phyloP scores from a whole-genome alignment of 2,888 invertebrate genomes.

The Drosophila borborema region DNA sequence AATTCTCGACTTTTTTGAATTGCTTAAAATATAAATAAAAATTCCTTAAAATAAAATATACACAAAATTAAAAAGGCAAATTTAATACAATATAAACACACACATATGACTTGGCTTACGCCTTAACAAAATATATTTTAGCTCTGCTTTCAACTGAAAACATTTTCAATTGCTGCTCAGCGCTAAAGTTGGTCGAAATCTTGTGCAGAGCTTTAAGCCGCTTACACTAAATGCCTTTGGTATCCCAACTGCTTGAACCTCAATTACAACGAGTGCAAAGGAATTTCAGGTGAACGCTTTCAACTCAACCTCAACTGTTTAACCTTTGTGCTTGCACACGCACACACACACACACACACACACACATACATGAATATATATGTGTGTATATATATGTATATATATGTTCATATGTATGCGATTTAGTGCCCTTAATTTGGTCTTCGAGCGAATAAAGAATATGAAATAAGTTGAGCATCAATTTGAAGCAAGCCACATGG shows the following conservation, averaged over 20 bases:
- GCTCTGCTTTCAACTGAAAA: neutral
- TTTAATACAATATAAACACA: neutral
- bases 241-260: neutral
- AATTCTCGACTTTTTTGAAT: neutral
- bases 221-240: slow-evolving; percentile 5
- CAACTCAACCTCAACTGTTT: slow-evolving; percentile 4
- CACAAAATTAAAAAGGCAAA: neutral
- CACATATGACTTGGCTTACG: neutral
- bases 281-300: neutral
- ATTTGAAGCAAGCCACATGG: slow-evolving; percentile 6
- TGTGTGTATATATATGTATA: neutral
- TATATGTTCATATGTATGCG: slow-evolving; percentile 11
- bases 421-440: slow-evolving; percentile 46
- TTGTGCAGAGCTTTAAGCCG: slow-evolving; percentile 9
- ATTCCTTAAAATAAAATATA: too few species aligned
- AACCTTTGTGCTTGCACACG: slow-evolving; percentile 1
- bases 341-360: neutral
- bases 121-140: neutral
- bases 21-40: neutral
- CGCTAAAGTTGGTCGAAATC: neutral
- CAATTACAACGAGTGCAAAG: slow-evolving; percentile 9
- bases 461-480: slow-evolving; percentile 23
- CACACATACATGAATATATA: neutral
- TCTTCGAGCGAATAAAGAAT: slow-evolving; percentile 5
- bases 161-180: slow-evolving; percentile 8